Percentiles rank a stretch among this genome's conserved stretches.
Conservation (phyloP, 2,888 invertebrate species). For the Acleris literana region DNA sequence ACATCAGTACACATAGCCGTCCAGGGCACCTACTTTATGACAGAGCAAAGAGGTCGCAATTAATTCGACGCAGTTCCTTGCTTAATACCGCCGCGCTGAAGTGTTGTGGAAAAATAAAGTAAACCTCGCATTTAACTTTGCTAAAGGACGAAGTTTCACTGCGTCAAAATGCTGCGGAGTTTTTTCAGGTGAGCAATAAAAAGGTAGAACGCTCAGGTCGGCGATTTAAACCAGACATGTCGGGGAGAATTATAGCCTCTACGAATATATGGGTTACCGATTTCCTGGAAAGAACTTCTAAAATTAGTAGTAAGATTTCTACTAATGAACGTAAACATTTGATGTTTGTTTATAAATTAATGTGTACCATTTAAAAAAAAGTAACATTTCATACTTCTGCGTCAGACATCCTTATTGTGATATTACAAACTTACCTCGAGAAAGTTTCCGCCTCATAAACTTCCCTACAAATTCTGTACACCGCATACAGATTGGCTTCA, state of each 20-base stretch:
- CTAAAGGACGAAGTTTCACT: conserved; percentile 21
- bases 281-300: no score
- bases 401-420: neutral
- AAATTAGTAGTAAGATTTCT: no score
- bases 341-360: no score
- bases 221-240: conserved; percentile 12
- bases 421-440: neutral
- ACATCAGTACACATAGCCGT: neutral
- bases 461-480: conserved; percentile 14
- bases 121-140: conserved; percentile 16
- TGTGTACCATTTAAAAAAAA: no score
- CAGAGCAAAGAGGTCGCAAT: conserved; percentile 11
- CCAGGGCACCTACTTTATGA: neutral
- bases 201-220: neutral
- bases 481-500: conserved; percentile 16
- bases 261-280: neutral
- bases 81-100: conserved; percentile 17
- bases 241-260: conserved; percentile 2
- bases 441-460: conserved; percentile 20
- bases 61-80: conserved; percentile 18
- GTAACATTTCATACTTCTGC: neutral
- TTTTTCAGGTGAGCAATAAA: conserved; percentile 18
- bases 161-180: conserved; percentile 30
- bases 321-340: no score
- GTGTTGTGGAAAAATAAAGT: conserved; percentile 1